Base-by-base conservation (phyloP, 2,113 vertebrate genomes). In the Coracopsis vasa region DNA sequence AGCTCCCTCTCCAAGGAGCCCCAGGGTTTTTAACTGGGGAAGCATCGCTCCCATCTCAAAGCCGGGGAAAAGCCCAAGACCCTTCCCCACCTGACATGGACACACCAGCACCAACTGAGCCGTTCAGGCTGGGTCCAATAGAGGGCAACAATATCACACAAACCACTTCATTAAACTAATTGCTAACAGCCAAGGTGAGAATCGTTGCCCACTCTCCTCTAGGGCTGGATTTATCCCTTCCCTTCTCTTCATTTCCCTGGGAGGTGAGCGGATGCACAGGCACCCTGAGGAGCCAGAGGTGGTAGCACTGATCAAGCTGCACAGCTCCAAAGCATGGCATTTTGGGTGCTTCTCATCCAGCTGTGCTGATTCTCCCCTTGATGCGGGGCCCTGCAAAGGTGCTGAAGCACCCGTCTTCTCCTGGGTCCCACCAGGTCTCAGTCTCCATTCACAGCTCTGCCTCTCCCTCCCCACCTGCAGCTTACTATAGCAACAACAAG, bases 71-170 rank as follows among this genome's bases (percentile, higher is more conserved):
- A 79, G 8, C 24, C 66, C 67, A 51, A 0, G 56, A 15, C 17
- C 71, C 79, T 21, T 94, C 71, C 90, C 74, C 66, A 41, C 44
- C 39, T 16, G 5, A 2, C 1, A 0, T 1, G 45, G 89, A 19
- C 20, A 1, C 53, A 11, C 1, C 42, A 5, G 66, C 48, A 70
- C 91, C 18, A 0, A 16, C 70, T 21, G 1, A 33, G 92, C 87
- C 84, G 3, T 95, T 96, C 93, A 90, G 79, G 62, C 54, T 64
- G 93, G 93, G 94, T 51, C 95, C 96, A 96, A 90, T 42, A 96
- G 96, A 96, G 94, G 93, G 94, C 94, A 97, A 95, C 60, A 87
- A 93, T 82, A 94, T 89, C 92, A 13, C 95, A 82, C 56, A 0
- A 72, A 94, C 65, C 0, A 2, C 74, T 82, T 95, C 78, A 95